Evolutionary conservation across 2,888 invertebrate species (phyloP), one percentile per base, ranked within the genome.

Genomic region (Nemapogon koenigi): DNA sequence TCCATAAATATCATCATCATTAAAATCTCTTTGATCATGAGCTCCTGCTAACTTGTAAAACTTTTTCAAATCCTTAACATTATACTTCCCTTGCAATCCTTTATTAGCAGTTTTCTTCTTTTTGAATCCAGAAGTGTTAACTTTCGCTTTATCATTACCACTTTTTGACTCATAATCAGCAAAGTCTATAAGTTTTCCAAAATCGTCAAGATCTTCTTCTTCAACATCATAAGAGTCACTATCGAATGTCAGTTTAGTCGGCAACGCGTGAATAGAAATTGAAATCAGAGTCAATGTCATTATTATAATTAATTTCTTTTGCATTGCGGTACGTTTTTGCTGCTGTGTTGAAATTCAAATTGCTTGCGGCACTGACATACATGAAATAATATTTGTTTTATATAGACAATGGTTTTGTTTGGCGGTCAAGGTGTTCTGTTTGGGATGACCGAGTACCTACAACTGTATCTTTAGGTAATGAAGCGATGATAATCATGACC

Each of bases 311-410:
- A 59, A 55, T 56, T 60, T 63, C 47, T 60, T 70, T 59, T 55
- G 52, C 66, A 68, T 71, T 55, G 51, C 46, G 49, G 49, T 39
- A 46, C 49, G 51, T 62, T 62, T 68, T 63, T 64, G 43, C 42
- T 13, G 39, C 46, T 65, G 60, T 69, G 68, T 59, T 52, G 55
- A 65, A 71, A 70, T 61, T 46, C 61, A 67, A 68, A 56, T 68
- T 60, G 73, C 68, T 75, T 73, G 57, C 69, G 78, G 71, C 78
- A 78, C 73, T 78, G 78, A 78, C 78, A 76, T 66, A 75, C 73
- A 76, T 78, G 68, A 44, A 28, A 28, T 11, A 47, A 45, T 37
- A 53, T 48, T 53, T 52, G 49, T 55, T 59, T 70, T 70, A 64
- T 73, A 76, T 71, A 76, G 69, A 59, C 58, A 65, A 58, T 63